Evolutionary conservation across 2,888 invertebrate species (phyloP), one percentile per base, ranked within the genome.

Genomic region (Cryptops parisi): DNA sequence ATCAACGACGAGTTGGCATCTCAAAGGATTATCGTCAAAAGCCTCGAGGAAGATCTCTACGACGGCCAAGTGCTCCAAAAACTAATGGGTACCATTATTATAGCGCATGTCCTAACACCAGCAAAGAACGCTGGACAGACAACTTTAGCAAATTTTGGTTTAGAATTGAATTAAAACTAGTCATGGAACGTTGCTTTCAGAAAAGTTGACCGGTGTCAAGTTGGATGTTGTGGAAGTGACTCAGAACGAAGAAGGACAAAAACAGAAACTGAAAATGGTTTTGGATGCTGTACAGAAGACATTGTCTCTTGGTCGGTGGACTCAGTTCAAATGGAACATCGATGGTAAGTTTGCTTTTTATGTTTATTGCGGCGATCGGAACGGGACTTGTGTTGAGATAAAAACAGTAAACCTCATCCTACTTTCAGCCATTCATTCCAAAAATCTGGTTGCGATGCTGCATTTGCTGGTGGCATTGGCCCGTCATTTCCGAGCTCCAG

Each of bases 171-270:
- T n/a, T n/a, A n/a, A n/a, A n/a, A n/a, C n/a, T n/a, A n/a, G n/a
- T n/a, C n/a, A n/a, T n/a, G n/a, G n/a, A n/a, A n/a, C n/a, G n/a
- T n/a, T n/a, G n/a, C n/a, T 54, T 63, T 9, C 60, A 76, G 90
- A 94, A 68, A 89, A 88, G 68, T 72, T 94, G 46, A 86, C 90
- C 0, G 81, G 82, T 22, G 82, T 83, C 49, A 86, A 90, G 70
- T 73, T 98, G 46, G 94, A 97, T 71, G 93, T 96, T 2, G 89
- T 94, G 0, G 97, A 98, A 74, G 97, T 98, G 1, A 94, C 97
- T 0, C 97, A 97, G 69, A 93, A 93, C 0, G 97, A 97, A 69
- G 90, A 91, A 68, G 91, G 93, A 0, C 98, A 98, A 69, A 83
- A 88, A 58, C 91, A 96, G 67, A 98, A 98, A 66, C 72, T 98